Evolutionary conservation across 2,888 invertebrate genomes (phyloP).

Genomic region (Orchesella flavescens): DNA sequence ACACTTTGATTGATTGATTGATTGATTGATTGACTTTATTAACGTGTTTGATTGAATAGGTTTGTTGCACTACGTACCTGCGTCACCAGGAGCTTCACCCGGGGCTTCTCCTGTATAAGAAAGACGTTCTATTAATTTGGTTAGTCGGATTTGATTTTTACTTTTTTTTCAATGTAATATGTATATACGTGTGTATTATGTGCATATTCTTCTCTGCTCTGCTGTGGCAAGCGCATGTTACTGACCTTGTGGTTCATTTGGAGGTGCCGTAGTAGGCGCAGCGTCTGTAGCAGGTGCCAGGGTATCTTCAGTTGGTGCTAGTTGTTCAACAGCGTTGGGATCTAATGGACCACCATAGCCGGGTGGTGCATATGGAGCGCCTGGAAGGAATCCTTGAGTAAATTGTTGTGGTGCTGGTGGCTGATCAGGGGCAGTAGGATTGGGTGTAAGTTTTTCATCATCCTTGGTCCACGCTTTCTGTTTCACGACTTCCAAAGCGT

Average conservation of each 20-base stretch:
- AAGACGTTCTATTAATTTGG: background rate
- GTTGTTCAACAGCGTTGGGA: constrained; percentile 14
- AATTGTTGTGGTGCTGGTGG: constrained; percentile 41
- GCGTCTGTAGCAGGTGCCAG: background rate
- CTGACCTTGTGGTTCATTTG: background rate
- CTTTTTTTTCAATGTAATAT: background rate
- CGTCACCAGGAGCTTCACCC: background rate
- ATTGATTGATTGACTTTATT: too few relatives aligned
- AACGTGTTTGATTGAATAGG: too few relatives aligned
- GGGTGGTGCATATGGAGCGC: constrained; percentile 56
- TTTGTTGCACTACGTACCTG: background rate
- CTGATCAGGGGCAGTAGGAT: constrained; percentile 36
- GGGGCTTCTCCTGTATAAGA: background rate
- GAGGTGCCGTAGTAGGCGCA: background rate
- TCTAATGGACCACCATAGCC: constrained; percentile 66
- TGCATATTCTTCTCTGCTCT: background rate
- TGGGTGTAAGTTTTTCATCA: constrained; percentile 40
- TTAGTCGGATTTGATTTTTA: background rate
- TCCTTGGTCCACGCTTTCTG: constrained; percentile 65
- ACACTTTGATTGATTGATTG: too few relatives aligned
- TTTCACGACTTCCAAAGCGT: constrained; percentile 69
- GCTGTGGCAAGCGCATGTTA: too few relatives aligned
- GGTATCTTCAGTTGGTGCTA: background rate
- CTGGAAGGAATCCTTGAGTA: constrained; percentile 59
- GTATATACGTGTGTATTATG: background rate